Evolutionary conservation across 2,113 vertebrate species (phyloP).

Genomic region (Athene noctua): DNA sequence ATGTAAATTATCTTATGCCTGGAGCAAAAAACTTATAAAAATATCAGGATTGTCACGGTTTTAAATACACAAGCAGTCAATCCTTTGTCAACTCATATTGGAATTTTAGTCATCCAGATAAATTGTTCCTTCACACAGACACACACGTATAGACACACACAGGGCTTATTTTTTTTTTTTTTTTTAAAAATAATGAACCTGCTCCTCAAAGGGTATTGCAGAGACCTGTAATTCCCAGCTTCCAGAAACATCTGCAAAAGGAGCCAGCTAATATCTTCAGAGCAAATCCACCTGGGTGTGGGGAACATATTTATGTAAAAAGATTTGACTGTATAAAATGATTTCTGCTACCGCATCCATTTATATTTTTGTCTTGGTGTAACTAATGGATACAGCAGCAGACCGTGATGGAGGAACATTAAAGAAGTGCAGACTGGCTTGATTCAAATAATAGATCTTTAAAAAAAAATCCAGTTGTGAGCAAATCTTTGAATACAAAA

Average conservation of each 20-base stretch:
- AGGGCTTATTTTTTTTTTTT: not conserved
- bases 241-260: not conserved
- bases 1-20: constrained; percentile 24
- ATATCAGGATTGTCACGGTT: constrained; percentile 15
- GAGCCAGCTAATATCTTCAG: not conserved
- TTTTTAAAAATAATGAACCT: not conserved
- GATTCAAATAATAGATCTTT: not conserved
- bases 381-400: not conserved
- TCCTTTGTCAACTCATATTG: not conserved
- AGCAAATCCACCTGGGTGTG: not conserved
- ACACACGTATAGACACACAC: not conserved
- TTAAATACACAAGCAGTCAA: not conserved
- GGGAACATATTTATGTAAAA: not conserved
- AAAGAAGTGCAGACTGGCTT: not conserved
- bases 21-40: constrained; percentile 18
- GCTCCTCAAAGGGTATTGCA: not conserved
- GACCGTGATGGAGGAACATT: not conserved
- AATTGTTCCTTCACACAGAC: not conserved
- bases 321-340: not conserved
- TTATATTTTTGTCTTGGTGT: constrained; percentile 5
- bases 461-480: not conserved
- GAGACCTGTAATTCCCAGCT: not conserved
- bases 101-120: not conserved
- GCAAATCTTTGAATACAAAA: not conserved
- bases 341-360: not conserved